Base-by-base conservation (phyloP, 2,797 vertebrate species). In the Neosalanx taihuensis region DNA sequence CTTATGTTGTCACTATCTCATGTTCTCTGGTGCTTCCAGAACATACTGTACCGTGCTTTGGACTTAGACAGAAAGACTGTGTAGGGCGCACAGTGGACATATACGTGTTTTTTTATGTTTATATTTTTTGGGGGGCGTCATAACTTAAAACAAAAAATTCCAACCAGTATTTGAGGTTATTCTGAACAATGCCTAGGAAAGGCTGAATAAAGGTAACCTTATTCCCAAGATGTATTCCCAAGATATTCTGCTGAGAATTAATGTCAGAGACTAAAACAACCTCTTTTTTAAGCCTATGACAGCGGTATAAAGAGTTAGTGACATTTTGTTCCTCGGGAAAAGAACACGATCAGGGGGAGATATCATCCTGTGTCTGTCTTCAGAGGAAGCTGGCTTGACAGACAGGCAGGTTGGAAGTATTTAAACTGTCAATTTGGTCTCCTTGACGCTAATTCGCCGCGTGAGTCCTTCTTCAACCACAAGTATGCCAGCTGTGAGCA, bases 1-100 rank as follows among this genome's bases (percentile, higher is more conserved):
- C 91, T 93, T 91, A 93, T 90, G 90, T 90, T 91, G 91, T 92
- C 90, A 88, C 84, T 87, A 88, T 89, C 87, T 92, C 80, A 79
- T 91, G 85, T 88, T 90, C 80, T 76, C 74, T 53, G 57, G 79
- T 76, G 87, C 79, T 30, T 81, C 70, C 83, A 78, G 86, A 79
- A 79, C 86, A 81, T 77, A 79, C 76, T 70, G 69, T 74, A 76
- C 81, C 69, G 68, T 74, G 75, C 80, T 79, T 76, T 75, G 77
- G 77, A 83, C 74, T 67, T 64, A 66, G 75, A 26, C 79, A 71
- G 77, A 84, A 85, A 2, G 69, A 83, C 79, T 70, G 81, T 70
- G 72, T 76, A 58, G 72, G 57, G 75, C 79, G 73, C 61, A 64
- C 33, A 59, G 75, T 70, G 56, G 69, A 68, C 17, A 23, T 23